Evolutionary conservation across 2,113 vertebrate genomes (phyloP).

Genomic region (Eubucco bourcierii): DNA sequence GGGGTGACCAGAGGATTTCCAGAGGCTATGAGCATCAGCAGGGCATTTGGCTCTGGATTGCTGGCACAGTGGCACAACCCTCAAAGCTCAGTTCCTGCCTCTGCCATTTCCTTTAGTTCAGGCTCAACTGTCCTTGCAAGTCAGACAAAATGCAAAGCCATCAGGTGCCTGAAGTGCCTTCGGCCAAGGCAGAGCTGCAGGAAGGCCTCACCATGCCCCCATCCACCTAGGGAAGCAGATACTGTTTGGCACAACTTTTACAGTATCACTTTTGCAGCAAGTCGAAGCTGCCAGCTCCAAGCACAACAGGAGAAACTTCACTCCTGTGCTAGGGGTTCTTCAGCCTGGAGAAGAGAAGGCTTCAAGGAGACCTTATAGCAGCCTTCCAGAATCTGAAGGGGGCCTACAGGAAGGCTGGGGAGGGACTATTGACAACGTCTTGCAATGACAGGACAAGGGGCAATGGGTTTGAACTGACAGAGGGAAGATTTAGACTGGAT

Average conservation of each 20-base stretch:
- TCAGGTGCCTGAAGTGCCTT: background rate
- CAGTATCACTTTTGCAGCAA: background rate
- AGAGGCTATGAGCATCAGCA: background rate
- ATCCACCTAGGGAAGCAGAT: background rate
- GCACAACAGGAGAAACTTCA: background rate
- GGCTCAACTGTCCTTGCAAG: background rate
- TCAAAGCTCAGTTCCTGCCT: slow-evolving; percentile 8
- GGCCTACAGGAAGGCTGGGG: no score
- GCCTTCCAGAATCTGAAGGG: no score
- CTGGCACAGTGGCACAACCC: background rate
- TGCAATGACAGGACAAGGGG: no score
- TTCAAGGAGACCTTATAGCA: no score
- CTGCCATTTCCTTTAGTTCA: background rate
- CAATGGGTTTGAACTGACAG: no score
- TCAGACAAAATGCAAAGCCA: slow-evolving; percentile 13
- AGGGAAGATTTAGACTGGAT: no score
- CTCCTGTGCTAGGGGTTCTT: background rate
- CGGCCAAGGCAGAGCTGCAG: background rate
- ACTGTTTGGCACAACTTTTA: background rate
- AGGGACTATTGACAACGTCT: no score
- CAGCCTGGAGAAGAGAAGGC: no score
- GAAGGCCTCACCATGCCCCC: background rate
- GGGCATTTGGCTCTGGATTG: background rate
- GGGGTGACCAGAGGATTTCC: background rate
- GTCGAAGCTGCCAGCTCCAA: background rate